Evolutionary conservation across 2,113 vertebrate genomes (phyloP).

Genomic region (Corythaeola cristata): DNA sequence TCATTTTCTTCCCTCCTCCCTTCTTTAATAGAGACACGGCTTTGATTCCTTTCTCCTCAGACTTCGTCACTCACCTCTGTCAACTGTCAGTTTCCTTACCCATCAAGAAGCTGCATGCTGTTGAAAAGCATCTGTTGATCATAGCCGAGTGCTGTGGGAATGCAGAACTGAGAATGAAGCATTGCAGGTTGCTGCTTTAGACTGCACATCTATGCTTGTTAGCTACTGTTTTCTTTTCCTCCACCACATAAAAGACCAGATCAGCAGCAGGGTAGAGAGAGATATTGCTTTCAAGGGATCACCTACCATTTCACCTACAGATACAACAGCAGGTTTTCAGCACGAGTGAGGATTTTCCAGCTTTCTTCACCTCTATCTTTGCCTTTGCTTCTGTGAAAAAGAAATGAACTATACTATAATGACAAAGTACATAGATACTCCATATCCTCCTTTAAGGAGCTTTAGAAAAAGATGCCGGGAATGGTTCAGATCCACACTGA

Average conservation of each 20-base stretch:
- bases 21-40: neutral
- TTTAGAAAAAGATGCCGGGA: neutral
- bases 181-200: neutral
- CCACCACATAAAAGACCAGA: neutral
- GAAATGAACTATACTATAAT: neutral
- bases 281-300: neutral
- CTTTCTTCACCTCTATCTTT: neutral
- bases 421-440: neutral
- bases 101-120: neutral
- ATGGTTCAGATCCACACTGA: neutral
- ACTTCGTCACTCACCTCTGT: neutral
- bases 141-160: neutral
- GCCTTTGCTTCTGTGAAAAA: neutral
- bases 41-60: neutral
- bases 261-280: neutral
- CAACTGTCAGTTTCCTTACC: neutral
- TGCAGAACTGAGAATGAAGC: neutral
- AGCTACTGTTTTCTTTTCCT: neutral
- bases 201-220: neutral
- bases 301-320: neutral
- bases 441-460: neutral
- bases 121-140: neutral
- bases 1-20: neutral
- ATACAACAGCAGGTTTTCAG: neutral
- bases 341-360: neutral